These are phyloP conservation scores for Carcina quercana DNA, from an alignment of 2,888 invertebrate genomes.

Conservation along the genomic window DNA sequence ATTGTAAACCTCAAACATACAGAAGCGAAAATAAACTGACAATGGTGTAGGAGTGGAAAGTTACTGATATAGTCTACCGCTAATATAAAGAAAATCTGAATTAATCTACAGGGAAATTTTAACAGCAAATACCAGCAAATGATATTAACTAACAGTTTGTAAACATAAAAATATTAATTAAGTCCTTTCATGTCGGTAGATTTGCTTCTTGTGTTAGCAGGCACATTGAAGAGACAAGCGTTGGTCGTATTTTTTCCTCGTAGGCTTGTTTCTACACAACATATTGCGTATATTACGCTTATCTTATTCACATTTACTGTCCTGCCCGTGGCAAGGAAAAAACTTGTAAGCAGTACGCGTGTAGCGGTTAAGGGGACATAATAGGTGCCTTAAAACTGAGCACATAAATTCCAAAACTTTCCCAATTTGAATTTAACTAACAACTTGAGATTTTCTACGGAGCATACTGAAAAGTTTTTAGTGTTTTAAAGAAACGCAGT, in stretches of 20 bases:
- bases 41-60: too few relatives aligned
- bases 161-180: too few relatives aligned
- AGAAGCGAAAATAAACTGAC: too few relatives aligned
- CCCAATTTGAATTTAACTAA: conserved; percentile 70
- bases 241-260: not conserved
- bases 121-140: too few relatives aligned
- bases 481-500: conserved; percentile 44
- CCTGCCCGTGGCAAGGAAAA: conserved; percentile 16
- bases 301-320: conserved; percentile 15
- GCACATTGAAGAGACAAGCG: too few relatives aligned
- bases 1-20: too few relatives aligned
- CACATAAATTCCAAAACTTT: conserved; percentile 66
- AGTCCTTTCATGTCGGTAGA: too few relatives aligned
- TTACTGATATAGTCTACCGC: too few relatives aligned
- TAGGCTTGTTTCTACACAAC: conserved; percentile 1
- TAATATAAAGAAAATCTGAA: too few relatives aligned
- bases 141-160: too few relatives aligned
- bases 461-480: conserved; percentile 51
- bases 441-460: conserved; percentile 57
- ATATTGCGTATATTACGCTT: conserved; percentile 8
- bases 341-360: conserved; percentile 10
- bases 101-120: too few relatives aligned
- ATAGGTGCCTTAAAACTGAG: conserved; percentile 57
- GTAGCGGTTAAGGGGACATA: conserved; percentile 34
- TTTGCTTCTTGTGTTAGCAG: too few relatives aligned